Conservation (phyloP, 2,888 invertebrate genomes). For the Vanessa cardui region DNA sequence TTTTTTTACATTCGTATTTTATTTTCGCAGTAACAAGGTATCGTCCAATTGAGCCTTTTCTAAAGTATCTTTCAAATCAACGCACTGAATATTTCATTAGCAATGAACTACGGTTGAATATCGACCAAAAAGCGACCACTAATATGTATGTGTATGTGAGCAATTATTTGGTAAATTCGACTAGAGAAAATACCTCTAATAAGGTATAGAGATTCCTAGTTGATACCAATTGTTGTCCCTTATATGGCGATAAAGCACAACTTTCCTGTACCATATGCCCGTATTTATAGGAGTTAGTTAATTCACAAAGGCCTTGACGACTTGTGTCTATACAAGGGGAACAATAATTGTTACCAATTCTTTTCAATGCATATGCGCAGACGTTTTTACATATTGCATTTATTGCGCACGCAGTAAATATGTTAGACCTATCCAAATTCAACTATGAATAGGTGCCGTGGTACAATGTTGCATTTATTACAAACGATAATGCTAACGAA, state of each 20-base stretch:
- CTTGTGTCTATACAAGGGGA: conserved; percentile 21
- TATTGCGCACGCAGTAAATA: conserved; percentile 13
- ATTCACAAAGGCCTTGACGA: conserved; percentile 4
- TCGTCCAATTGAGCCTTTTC: no score
- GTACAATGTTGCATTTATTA: conserved; percentile 7
- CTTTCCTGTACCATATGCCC: background rate
- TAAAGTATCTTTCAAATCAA: no score
- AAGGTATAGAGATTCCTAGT: background rate
- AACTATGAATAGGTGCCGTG: background rate
- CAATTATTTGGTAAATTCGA: background rate
- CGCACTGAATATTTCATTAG: no score
- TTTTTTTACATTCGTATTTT: no score
- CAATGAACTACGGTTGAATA: no score
- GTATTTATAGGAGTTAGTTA: conserved; percentile 7
- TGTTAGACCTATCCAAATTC: conserved; percentile 6
- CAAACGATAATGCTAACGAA: background rate
- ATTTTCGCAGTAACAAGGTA: no score
- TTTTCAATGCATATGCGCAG: conserved; percentile 24
- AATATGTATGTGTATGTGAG: background rate
- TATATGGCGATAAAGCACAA: conserved; percentile 8
- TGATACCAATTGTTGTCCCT: conserved; percentile 6
- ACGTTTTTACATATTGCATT: conserved; percentile 14
- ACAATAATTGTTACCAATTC: conserved; percentile 29
- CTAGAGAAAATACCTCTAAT: background rate
- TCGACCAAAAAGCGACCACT: no score